Conservation (phyloP, 2,888 invertebrate genomes). For the Mythimna lalbum region DNA sequence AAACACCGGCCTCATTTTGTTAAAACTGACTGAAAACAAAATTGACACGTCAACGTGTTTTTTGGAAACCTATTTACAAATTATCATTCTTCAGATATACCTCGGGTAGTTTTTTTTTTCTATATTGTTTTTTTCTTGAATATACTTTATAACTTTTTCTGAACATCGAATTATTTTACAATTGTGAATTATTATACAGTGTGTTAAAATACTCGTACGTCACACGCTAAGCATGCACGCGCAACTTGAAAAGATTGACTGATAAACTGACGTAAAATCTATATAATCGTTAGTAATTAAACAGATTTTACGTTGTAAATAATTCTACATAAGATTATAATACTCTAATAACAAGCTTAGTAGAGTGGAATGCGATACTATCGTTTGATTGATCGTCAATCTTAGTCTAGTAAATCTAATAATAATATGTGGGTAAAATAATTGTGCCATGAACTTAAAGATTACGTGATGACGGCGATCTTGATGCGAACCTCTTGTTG, state of each 20-base stretch:
- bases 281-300: constrained; percentile 26
- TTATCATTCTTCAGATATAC: neutral
- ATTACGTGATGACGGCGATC: too few species aligned
- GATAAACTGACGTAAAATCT: constrained; percentile 5
- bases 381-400: constrained; percentile 14
- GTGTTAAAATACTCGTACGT: neutral
- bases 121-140: too few species aligned
- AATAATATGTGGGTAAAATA: neutral
- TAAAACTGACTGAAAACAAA: too few species aligned
- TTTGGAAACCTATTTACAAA: too few species aligned
- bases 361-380: constrained; percentile 17
- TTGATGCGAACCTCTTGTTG: too few species aligned
- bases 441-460: too few species aligned
- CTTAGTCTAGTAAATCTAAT: neutral
- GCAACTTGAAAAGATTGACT: constrained; percentile 8
- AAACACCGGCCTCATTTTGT: too few species aligned
- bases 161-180: neutral
- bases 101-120: neutral
- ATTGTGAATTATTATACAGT: neutral
- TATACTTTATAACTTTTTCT: neutral
- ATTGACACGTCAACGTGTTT: too few species aligned
- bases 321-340: constrained; percentile 26
- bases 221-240: neutral
- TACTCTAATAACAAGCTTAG: constrained; percentile 18
- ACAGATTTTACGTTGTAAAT: constrained; percentile 40